Evolutionary conservation across 2,797 vertebrate genomes (phyloP).

Genomic region (Tauraco hartlaubi): DNA sequence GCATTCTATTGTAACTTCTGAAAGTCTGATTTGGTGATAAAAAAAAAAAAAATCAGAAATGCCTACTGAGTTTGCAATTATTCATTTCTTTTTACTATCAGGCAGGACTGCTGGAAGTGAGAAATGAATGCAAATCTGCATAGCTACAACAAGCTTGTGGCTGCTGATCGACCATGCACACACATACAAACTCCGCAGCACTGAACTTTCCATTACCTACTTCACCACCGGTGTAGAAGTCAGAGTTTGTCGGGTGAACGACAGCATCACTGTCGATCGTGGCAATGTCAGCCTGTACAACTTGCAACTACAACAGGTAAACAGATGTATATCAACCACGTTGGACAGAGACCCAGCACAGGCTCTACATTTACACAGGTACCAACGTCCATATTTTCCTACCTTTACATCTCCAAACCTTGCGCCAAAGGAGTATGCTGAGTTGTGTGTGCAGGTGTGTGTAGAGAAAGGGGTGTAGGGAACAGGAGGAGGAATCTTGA

Average conservation of each 20-base stretch:
- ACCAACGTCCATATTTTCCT: slow-evolving; percentile 83
- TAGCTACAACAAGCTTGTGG: slow-evolving; percentile 83
- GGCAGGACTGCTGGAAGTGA: slow-evolving; percentile 83
- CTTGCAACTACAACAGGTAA: slow-evolving; percentile 98
- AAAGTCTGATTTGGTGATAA: not conserved
- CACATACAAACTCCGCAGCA: slow-evolving; percentile 84
- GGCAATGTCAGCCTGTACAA: slow-evolving; percentile 99
- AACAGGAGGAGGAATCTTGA: slow-evolving; percentile 79
- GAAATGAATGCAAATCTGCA: slow-evolving; percentile 84
- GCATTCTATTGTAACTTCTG: not conserved
- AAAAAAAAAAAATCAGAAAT: not conserved
- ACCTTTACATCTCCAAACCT: slow-evolving; percentile 80
- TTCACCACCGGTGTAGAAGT: slow-evolving; percentile 98
- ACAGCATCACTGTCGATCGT: slow-evolving; percentile 97
- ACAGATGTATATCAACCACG: slow-evolving; percentile 88
- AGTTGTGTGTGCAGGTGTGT: slow-evolving; percentile 79
- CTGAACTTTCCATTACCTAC: slow-evolving; percentile 97
- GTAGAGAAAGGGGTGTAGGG: slow-evolving; percentile 76
- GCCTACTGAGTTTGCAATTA: not conserved
- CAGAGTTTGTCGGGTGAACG: slow-evolving; percentile 99
- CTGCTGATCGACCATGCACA: slow-evolving; percentile 85
- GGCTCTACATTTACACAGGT: slow-evolving; percentile 84
- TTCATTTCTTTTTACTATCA: not conserved
- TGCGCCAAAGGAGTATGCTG: slow-evolving; percentile 78
- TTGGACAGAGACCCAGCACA: slow-evolving; percentile 85